Evolutionary conservation across 1,140 invertebrate genomes (phyloP).

Genomic region (Whitmania pigra): DNA sequence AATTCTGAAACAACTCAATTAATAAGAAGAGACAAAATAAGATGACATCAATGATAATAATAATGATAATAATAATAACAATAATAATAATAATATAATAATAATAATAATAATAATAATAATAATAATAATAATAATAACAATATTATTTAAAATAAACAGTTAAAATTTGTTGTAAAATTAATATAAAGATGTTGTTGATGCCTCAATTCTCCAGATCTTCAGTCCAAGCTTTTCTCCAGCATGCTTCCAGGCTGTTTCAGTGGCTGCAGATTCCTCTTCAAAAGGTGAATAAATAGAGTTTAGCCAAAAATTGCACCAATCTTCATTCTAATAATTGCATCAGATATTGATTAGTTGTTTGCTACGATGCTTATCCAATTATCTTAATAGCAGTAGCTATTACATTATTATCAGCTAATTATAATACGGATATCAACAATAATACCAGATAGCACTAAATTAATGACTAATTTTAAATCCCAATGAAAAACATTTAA

Average conservation of each 20-base stretch:
- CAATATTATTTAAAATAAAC: neutral
- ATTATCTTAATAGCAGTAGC: no score
- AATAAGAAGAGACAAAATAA: neutral
- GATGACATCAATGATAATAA: neutral
- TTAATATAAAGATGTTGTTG: neutral
- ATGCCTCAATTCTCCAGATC: slow-evolving; percentile 36
- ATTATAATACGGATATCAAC: no score
- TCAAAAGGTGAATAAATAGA: neutral
- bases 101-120: neutral
- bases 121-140: neutral
- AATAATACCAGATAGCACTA: no score
- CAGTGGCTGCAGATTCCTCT: slow-evolving; percentile 37
- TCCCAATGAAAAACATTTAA: no score
- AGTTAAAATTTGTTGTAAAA: neutral
- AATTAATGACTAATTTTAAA: no score
- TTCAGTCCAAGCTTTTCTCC: slow-evolving; percentile 31
- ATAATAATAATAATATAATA: neutral
- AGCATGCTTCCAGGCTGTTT: slow-evolving; percentile 36
- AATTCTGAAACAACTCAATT: slow-evolving; percentile 50
- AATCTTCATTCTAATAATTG: no score
- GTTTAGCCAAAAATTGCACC: no score
- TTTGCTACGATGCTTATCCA: no score
- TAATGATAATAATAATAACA: neutral
- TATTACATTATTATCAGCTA: no score
- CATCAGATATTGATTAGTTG: no score